phyloP scores from a whole-genome alignment of 2,113 vertebrate genomes.

The Catharus bicknelli region DNA sequence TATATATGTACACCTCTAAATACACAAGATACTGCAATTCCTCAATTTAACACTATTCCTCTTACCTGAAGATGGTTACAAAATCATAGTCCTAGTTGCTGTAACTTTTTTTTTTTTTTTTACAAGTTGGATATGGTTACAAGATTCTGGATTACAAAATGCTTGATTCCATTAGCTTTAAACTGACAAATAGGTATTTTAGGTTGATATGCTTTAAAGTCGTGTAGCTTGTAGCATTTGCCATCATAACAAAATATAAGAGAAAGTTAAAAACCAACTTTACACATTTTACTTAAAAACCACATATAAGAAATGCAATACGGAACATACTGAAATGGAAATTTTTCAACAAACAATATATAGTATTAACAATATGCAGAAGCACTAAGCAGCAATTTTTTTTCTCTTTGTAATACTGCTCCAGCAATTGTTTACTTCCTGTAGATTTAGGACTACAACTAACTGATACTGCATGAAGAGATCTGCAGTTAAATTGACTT shows the following conservation, averaged over 20 bases:
- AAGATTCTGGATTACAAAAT: constrained; percentile 48
- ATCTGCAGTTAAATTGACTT: constrained; percentile 33
- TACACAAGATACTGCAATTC: constrained; percentile 40
- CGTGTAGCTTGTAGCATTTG: background rate
- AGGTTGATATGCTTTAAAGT: constrained; percentile 12
- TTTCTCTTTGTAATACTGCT: constrained; percentile 45
- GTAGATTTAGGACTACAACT: constrained; percentile 23
- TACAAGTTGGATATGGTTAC: constrained; percentile 24
- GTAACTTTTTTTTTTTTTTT: background rate
- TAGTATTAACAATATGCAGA: constrained; percentile 59
- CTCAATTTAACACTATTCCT: constrained; percentile 13
- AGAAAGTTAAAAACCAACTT: constrained; percentile 62
- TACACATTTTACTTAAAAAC: constrained; percentile 76
- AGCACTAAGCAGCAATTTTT: constrained; percentile 66
- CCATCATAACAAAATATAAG: constrained; percentile 32
- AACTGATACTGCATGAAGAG: constrained; percentile 40
- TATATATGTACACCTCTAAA: constrained; percentile 28
- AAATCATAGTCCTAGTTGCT: constrained; percentile 26
- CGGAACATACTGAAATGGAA: constrained; percentile 66
- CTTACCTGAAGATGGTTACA: constrained; percentile 39
- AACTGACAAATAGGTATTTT: constrained; percentile 17
- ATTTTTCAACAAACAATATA: constrained; percentile 58
- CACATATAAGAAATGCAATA: constrained; percentile 73
- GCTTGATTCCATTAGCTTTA: constrained; percentile 23
- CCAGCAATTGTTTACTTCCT: constrained; percentile 38